Evolutionary conservation across 2,797 vertebrate genomes (phyloP).

Genomic region (Halcyon chelicuti): DNA sequence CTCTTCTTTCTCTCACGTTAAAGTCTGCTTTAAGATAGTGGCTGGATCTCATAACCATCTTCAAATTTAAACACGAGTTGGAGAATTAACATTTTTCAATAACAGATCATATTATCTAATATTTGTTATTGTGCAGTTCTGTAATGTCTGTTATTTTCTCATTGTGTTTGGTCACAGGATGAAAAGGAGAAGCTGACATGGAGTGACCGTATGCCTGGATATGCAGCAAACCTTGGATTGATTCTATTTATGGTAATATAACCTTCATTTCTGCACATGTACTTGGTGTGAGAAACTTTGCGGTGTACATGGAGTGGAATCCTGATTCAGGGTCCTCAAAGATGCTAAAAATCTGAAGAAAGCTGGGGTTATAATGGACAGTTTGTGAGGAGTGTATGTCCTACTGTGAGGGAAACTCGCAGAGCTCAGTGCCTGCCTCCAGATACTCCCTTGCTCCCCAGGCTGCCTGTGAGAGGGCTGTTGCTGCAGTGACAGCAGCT

Average conservation of each 20-base stretch:
- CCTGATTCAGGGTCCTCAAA: neutral
- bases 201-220: constrained; percentile 91
- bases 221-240: constrained; percentile 89
- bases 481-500: neutral
- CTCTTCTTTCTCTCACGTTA: neutral
- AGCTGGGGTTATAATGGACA: neutral
- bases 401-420: neutral
- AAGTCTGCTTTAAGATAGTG: neutral
- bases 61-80: neutral
- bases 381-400: neutral
- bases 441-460: neutral
- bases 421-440: neutral
- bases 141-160: neutral
- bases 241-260: constrained; percentile 92
- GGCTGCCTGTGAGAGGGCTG: neutral
- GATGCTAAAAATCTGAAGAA: neutral
- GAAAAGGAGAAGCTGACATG: constrained; percentile 89
- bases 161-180: constrained; percentile 71
- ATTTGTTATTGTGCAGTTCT: neutral
- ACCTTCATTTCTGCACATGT: neutral
- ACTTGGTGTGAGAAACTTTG: neutral
- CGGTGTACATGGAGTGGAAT: neutral
- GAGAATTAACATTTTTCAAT: neutral
- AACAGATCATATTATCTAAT: neutral
- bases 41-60: neutral